Conservation (phyloP, 35 echinoderm and acorn worm species). For the Stichopus chloronotus region DNA sequence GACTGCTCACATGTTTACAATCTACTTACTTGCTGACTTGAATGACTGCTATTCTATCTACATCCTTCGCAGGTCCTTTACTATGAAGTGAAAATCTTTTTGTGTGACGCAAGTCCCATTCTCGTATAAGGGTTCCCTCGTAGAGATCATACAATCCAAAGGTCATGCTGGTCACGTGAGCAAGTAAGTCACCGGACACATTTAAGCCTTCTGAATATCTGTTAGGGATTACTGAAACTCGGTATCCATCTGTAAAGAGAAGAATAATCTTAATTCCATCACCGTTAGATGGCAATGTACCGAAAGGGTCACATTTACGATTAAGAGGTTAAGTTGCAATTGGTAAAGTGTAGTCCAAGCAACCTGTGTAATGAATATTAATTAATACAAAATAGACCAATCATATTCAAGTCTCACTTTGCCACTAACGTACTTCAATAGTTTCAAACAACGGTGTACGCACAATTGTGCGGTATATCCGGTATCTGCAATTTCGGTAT, state of each 20-base stretch:
- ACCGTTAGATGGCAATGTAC: no score
- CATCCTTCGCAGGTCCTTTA: constrained; percentile 70
- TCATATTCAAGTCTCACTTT: no score
- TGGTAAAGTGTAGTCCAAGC: neutral
- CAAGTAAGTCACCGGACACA: constrained; percentile 65
- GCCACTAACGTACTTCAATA: no score
- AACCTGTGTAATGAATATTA: neutral
- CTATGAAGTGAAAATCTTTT: constrained; percentile 80
- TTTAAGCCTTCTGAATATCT: constrained; percentile 77
- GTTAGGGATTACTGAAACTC: constrained; percentile 78
- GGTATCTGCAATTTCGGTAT: no score
- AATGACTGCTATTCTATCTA: constrained; percentile 73
- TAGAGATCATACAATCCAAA: constrained; percentile 59
- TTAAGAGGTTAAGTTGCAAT: neutral
- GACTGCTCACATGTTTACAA: neutral
- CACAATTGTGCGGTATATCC: no score
- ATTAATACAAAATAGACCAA: no score
- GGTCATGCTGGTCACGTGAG: constrained; percentile 53
- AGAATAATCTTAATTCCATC: neutral
- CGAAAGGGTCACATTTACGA: no score
- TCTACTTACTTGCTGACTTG: constrained; percentile 78
- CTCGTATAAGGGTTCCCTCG: constrained; percentile 62
- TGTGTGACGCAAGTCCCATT: constrained; percentile 82
- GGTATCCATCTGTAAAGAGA: constrained; percentile 58
- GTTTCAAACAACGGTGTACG: no score